phyloP scores from a whole-genome alignment of 92 coral and sea anemone species.

The Palythoa caribaeorum region DNA sequence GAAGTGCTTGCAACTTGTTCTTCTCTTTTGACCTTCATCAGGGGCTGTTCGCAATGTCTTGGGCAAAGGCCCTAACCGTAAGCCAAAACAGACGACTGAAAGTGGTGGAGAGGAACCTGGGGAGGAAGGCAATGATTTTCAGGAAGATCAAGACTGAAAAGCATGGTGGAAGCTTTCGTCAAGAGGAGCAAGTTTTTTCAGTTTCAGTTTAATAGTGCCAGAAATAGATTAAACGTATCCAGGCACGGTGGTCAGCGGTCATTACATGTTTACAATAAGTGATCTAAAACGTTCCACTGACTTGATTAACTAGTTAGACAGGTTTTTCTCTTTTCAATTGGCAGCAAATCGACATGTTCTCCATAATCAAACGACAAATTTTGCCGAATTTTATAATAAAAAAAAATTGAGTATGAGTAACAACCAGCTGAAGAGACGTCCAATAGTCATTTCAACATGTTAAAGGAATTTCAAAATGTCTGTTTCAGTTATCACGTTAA shows the following conservation, averaged over 20 bases:
- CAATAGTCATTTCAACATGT: no score
- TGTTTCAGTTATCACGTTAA: no score
- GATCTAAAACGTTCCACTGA: background rate
- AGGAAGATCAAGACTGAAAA: slow-evolving; percentile 59
- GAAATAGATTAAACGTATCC: no score
- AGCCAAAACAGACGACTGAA: slow-evolving; percentile 50
- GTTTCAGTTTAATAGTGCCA: no score
- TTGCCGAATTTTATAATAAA: no score
- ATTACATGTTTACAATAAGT: no score
- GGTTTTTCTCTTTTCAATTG: background rate
- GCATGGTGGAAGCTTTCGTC: background rate
- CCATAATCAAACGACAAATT: no score
- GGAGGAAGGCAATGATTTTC: slow-evolving; percentile 64
- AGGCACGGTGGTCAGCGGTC: no score
- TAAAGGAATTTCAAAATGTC: no score
- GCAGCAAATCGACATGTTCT: no score
- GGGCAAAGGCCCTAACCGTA: slow-evolving; percentile 66
- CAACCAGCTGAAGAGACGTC: no score
- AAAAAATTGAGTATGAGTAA: no score
- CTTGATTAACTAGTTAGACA: background rate
- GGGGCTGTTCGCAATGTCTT: slow-evolving; percentile 6
- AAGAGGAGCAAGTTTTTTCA: background rate
- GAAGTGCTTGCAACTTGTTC: slow-evolving; percentile 18
- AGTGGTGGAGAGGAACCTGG: slow-evolving; percentile 72
- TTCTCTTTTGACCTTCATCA: slow-evolving; percentile 16